Percentiles rank a stretch among this genome's conserved stretches.
phyloP scores from a whole-genome alignment of 2,888 invertebrate species.

The Amiota minor region DNA sequence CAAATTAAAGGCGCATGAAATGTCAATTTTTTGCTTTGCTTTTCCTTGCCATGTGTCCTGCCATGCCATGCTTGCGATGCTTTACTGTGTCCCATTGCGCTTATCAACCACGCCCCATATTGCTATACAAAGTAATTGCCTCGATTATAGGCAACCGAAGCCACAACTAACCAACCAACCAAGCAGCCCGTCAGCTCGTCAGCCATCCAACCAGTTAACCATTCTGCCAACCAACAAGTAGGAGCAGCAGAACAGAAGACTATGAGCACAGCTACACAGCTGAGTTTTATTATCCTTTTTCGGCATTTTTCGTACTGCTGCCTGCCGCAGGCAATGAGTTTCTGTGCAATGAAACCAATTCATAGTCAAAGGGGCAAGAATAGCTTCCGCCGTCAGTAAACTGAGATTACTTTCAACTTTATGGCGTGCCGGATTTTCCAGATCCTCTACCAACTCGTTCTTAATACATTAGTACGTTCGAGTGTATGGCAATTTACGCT shows the following conservation, averaged over 20 bases:
- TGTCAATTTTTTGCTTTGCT: slow-evolving; percentile 8
- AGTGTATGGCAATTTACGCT: slow-evolving; percentile 21
- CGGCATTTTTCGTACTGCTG: not conserved
- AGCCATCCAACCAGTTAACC: not conserved
- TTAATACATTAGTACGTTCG: slow-evolving; percentile 4
- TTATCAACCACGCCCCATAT: slow-evolving; percentile 21
- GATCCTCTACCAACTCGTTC: not conserved
- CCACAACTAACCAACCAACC: not conserved
- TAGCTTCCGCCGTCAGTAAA: slow-evolving; percentile 12
- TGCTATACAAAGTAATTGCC: slow-evolving; percentile 30
- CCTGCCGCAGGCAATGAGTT: not conserved
- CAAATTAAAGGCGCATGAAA: slow-evolving; percentile 25
- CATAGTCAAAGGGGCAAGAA: slow-evolving; percentile 6
- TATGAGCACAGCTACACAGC: not conserved
- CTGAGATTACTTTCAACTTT: slow-evolving; percentile 33
- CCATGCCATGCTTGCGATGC: not conserved
- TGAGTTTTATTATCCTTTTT: slow-evolving; percentile 17
- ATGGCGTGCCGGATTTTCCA: slow-evolving; percentile 1
- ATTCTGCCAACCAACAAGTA: no score
- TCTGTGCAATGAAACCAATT: not conserved
- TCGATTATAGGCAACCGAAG: slow-evolving; percentile 24
- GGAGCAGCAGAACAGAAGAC: not conserved
- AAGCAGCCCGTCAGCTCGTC: not conserved
- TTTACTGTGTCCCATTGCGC: not conserved
- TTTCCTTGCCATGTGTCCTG: not conserved